Evolutionary conservation across 2,888 invertebrate genomes (phyloP).

Genomic region (Agrotis puta): DNA sequence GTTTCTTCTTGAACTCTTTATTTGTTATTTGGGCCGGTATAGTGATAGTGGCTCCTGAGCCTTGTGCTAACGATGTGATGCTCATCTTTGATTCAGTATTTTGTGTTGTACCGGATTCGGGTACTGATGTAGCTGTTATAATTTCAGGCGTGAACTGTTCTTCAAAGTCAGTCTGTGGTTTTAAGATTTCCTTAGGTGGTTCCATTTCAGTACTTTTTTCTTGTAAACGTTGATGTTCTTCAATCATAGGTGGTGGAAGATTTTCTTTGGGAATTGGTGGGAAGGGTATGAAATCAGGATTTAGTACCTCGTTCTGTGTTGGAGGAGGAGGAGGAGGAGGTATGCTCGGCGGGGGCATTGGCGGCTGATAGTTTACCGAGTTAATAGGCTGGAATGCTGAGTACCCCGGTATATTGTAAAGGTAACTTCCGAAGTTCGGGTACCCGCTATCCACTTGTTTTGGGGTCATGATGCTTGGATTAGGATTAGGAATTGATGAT

Average conservation of each 20-base stretch:
- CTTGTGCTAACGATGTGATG: constrained; percentile 80
- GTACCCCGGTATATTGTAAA: constrained; percentile 87
- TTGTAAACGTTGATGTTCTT: constrained; percentile 39
- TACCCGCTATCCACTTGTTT: constrained; percentile 80
- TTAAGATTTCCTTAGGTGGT: constrained; percentile 59
- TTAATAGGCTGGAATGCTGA: constrained; percentile 85
- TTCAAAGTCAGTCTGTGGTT: constrained; percentile 82
- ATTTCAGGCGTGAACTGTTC: constrained; percentile 84
- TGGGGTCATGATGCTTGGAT: constrained; percentile 82
- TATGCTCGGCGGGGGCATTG: constrained; percentile 71
- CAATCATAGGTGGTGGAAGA: constrained; percentile 17
- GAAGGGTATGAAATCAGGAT: constrained; percentile 71
- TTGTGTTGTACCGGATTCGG: constrained; percentile 68
- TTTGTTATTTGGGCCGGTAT: constrained; percentile 64
- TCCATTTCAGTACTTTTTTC: constrained; percentile 54
- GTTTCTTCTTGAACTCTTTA: constrained; percentile 81
- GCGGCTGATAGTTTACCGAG: constrained; percentile 74
- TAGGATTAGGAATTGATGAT: constrained; percentile 88
- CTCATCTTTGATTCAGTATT: constrained; percentile 79
- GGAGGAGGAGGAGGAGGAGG: constrained; percentile 72
- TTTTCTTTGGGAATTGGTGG: constrained; percentile 36
- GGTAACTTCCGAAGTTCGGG: constrained; percentile 82
- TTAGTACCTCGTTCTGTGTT: constrained; percentile 65
- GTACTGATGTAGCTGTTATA: constrained; percentile 70
- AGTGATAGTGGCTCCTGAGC: constrained; percentile 79